phyloP scores from a whole-genome alignment of 2,888 invertebrate species.

The Auanema freiburgensis region DNA sequence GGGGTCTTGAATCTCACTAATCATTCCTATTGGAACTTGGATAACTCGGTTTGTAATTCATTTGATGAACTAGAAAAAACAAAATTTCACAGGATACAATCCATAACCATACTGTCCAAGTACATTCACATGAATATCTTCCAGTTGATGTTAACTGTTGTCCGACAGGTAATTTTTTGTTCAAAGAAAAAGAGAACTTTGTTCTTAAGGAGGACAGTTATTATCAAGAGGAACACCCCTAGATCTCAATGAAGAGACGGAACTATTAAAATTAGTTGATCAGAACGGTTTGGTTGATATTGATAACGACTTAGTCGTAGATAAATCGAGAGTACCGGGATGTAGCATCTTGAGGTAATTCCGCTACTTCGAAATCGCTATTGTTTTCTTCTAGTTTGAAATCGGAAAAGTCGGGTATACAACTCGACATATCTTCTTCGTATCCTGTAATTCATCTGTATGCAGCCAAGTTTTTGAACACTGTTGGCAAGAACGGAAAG shows the following conservation, averaged over 20 bases:
- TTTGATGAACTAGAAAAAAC: background rate
- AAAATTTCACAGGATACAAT: constrained; percentile 19
- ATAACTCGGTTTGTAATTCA: constrained; percentile 34
- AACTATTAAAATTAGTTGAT: constrained; percentile 12
- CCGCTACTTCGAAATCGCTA: background rate
- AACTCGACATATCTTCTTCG: constrained; percentile 36
- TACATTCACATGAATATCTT: constrained; percentile 31
- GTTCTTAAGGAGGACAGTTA: constrained; percentile 7
- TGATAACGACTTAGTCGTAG: constrained; percentile 29
- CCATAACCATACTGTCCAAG: constrained; percentile 26
- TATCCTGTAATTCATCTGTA: constrained; percentile 47
- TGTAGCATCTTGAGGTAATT: constrained; percentile 9
- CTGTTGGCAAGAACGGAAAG: constrained; percentile 22
- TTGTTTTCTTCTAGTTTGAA: constrained; percentile 22
- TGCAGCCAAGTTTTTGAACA: constrained; percentile 29
- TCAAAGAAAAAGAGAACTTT: background rate
- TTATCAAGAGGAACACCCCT: constrained; percentile 17
- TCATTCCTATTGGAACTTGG: constrained; percentile 49
- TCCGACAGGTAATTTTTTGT: constrained; percentile 26
- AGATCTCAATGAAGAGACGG: constrained; percentile 20
- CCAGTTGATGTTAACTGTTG: constrained; percentile 30
- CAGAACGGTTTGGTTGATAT: constrained; percentile 18
- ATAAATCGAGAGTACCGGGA: constrained; percentile 6
- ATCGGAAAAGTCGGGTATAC: constrained; percentile 38
- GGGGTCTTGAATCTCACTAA: constrained; percentile 40